A percentile compares a stretch with the other conserved stretches of the same genome.
phyloP scores from a whole-genome alignment of 2,113 vertebrate species.

The Sinocyclocheilus grahami region DNA sequence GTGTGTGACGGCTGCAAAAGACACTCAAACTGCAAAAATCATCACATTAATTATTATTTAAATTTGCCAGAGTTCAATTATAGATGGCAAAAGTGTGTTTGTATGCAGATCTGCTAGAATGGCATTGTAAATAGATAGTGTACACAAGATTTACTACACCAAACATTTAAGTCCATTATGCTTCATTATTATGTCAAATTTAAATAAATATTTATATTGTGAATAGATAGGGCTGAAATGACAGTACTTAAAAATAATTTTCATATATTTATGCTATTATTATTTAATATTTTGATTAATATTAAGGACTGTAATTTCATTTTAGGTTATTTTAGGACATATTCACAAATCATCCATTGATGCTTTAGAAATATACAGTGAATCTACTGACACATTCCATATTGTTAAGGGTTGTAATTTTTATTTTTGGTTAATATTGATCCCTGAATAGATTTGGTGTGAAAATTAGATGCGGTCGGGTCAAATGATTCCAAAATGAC shows the following conservation, averaged over 20 bases:
- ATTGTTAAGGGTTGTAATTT: neutral
- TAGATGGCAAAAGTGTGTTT: conserved; percentile 40
- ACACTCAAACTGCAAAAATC: conserved; percentile 22
- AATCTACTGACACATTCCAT: neutral
- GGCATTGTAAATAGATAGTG: conserved; percentile 17
- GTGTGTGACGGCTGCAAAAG: conserved; percentile 12
- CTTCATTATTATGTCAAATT: neutral
- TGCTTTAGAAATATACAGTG: neutral
- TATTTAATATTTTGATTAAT: neutral
- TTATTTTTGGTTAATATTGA: conserved; percentile 15
- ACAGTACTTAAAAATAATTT: neutral
- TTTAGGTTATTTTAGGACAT: neutral
- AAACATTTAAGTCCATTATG: conserved; percentile 15
- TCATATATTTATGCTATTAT: neutral
- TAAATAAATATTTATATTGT: neutral
- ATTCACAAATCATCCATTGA: neutral
- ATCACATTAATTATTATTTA: conserved; percentile 49
- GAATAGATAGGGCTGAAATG: neutral
- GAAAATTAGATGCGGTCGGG: neutral
- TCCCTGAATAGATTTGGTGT: too few relatives aligned
- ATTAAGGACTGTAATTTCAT: neutral
- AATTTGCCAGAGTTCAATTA: conserved; percentile 35
- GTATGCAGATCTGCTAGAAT: neutral
- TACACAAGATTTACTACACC: conserved; percentile 10
- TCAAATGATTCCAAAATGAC: neutral